Evolutionary conservation across 2,888 invertebrate species (phyloP), one percentile per base, ranked within the genome.

Genomic region (Smittia sp.): DNA sequence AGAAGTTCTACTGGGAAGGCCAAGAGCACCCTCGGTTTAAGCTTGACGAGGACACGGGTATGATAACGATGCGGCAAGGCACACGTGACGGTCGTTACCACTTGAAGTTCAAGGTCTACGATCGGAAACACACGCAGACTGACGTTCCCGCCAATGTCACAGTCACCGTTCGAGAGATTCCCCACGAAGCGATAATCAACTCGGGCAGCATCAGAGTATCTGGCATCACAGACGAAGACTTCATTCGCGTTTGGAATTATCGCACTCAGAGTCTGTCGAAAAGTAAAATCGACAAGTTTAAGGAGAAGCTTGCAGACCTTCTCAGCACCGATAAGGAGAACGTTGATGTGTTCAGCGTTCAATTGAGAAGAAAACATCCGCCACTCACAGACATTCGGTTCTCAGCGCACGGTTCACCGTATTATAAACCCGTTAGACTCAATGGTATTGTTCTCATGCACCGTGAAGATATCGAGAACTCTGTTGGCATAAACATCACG

Each of bases 81-180:
- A 96, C 96, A 0, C 88, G 90, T 76, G 93, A 94, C 79, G 97
- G 97, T 25, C 89, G 88, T 78, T 93, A 93, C 79, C 88, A 92
- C 78, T 82, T 93, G 69, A 86, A 88, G 76, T 92, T 92, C 79
- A 93, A 90, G 84, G 97, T 96, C 0, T 95, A 94, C 80, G 97
- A 98, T 83, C 87, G 94, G 70, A 95, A 95, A 80, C 94, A 96
- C 80, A 96, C 96, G 0, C 96, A 96, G 82, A 93, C 93, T 0
- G 94, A 96, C 81, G 95, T 98, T 0, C 92, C 92, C 0, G 97
- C 97, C n/a, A 96, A 97, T 81, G 97, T 99, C 0, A 93, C 94
- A 0, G 95, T 98, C 0, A 92, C 90, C 7, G 94, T 99, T 0
- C 91, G 94, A 80, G 94, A 94, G 81, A 96, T 99, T 78, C 93